Base-by-base conservation (phyloP, 2,888 invertebrate genomes). In the Epirrhoe tristata region DNA sequence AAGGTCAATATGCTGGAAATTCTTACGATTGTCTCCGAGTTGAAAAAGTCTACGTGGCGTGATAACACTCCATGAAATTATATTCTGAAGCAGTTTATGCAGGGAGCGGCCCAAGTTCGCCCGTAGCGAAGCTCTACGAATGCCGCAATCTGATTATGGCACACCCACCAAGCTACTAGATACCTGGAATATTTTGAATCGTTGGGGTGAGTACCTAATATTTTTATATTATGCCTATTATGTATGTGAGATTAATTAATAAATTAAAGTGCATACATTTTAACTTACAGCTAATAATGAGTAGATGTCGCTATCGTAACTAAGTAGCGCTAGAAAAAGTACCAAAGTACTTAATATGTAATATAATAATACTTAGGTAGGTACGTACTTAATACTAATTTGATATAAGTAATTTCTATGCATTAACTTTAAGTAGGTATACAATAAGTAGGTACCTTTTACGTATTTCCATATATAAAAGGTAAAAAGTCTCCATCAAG, bases 61-160 rank as follows among this genome's bases (percentile, higher is more conserved):
- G 70, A 68, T 70, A 54, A 67, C 67, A 65, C 63, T 50, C 67
- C 66, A 67, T 74, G 66, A 69, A 73, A 63, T 62, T 55, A 63
- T 70, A 69, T 66, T 66, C 62, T 56, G 66, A 63, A 66, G 52
- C 66, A 70, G 71, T 71, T 84, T 80, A 74, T 78, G 71, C 79
- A 76, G 88, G 91, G 91, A 90, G 91, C 91, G 91, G 89, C 85
- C 84, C 79, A 82, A 84, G 86, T 85, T 82, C 76, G 78, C 80
- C 79, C 76, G 74, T 80, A 77, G 77, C 74, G 93, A 93, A 93
- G 91, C 90, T 86, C 87, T 88, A 92, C 82, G 83, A 93, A 82
- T 88, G 90, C 89, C 88, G 90, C 91, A 93, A 93, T 92, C 93
- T 90, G 91, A 92, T 93, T 93, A 93, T 86, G 89, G 91, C 91